These are phyloP conservation scores for Burhinus oedicnemus DNA, from an alignment of 2,113 vertebrate genomes.

Conservation along the genomic window DNA sequence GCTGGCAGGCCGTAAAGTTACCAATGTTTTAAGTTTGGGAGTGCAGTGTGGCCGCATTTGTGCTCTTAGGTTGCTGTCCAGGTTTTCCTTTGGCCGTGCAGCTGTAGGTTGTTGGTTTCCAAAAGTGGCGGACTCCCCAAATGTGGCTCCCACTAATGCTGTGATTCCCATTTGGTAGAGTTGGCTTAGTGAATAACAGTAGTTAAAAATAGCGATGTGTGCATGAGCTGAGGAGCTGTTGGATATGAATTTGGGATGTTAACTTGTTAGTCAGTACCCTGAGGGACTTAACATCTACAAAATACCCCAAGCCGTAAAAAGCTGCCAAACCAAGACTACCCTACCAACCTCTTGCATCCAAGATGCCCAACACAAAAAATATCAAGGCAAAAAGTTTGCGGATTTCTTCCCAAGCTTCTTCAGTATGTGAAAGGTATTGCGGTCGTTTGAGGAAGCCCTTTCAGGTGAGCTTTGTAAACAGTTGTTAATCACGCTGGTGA, in stretches of 20 bases:
- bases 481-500: fast-evolving
- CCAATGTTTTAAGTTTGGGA: fast-evolving
- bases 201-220: neutral
- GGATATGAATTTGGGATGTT: neutral
- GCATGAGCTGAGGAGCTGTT: neutral
- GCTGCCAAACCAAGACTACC: neutral
- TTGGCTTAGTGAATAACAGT: neutral
- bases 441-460: neutral
- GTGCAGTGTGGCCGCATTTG: fast-evolving
- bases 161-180: fast-evolving
- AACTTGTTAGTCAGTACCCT: neutral
- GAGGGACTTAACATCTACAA: neutral
- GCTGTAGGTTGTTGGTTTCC: neutral
- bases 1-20: neutral
- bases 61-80: neutral
- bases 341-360: no score
- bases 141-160: fast-evolving
- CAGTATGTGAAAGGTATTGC: fast-evolving
- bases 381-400: neutral
- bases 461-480: neutral
- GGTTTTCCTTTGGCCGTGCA: fast-evolving
- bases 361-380: neutral
- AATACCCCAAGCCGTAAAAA: neutral
- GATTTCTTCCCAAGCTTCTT: neutral
- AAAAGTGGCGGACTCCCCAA: fast-evolving